phyloP scores from a whole-genome alignment of 2,797 vertebrate species.

The Luscinia megarhynchos region DNA sequence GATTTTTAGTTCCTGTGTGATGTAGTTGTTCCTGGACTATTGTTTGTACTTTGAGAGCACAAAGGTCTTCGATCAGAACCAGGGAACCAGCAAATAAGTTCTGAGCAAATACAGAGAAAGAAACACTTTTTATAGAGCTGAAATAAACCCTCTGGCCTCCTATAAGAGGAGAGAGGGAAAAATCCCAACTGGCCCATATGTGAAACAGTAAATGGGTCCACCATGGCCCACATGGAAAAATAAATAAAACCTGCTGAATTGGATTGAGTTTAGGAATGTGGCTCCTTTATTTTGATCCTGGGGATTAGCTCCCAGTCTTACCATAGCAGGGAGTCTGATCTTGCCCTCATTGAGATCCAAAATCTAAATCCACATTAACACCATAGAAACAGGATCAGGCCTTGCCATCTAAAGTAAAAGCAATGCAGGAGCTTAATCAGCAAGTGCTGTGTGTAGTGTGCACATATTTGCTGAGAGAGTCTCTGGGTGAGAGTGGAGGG shows the following conservation, averaged over 20 bases:
- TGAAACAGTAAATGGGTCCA: conserved; percentile 65
- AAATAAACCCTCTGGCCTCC: conserved; percentile 46
- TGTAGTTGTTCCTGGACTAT: not conserved
- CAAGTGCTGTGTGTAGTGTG: not conserved
- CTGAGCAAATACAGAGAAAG: conserved; percentile 32
- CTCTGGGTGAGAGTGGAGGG: not conserved
- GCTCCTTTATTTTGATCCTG: conserved; percentile 70
- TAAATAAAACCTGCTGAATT: conserved; percentile 71
- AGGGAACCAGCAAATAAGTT: not conserved
- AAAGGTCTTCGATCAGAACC: not conserved
- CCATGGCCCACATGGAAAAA: conserved; percentile 67
- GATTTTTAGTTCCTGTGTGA: not conserved
- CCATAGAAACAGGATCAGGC: conserved; percentile 57
- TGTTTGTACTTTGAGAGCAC: not conserved
- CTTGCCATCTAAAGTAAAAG: conserved; percentile 37
- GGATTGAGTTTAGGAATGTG: conserved; percentile 67
- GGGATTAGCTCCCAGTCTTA: conserved; percentile 71
- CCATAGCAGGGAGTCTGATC: conserved; percentile 64
- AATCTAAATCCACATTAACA: conserved; percentile 65
- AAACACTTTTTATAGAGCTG: conserved; percentile 45
- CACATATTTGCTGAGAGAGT: not conserved
- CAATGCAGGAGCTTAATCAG: not conserved
- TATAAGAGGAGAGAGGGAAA: conserved; percentile 26
- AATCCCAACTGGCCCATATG: conserved; percentile 58
- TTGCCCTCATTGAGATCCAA: conserved; percentile 58